Percentiles rank a stretch among this genome's conserved stretches.
phyloP scores from a whole-genome alignment of 2,797 vertebrate genomes.

The Delichon dasypus region DNA sequence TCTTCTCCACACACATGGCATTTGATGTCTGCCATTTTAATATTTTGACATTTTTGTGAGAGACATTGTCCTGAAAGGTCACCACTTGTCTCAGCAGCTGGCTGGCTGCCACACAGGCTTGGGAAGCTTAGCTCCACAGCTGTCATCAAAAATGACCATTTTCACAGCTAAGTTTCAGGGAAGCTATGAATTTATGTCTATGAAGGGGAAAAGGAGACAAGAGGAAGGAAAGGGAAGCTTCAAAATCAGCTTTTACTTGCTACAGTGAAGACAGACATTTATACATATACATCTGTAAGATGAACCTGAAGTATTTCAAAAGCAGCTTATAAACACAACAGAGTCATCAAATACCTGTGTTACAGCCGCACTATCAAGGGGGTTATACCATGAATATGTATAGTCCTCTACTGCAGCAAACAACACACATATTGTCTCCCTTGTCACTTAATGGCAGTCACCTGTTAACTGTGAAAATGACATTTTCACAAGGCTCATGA shows the following conservation, averaged over 20 bases:
- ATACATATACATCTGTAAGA: not conserved
- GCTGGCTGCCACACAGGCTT: constrained; percentile 25
- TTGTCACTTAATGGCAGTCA: not conserved
- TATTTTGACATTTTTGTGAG: constrained; percentile 49
- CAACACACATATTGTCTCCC: not conserved
- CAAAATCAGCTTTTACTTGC: not conserved
- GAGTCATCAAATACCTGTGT: not conserved
- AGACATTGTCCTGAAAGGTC: constrained; percentile 52
- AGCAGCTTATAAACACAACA: not conserved
- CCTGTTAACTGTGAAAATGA: not conserved
- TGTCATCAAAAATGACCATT: constrained; percentile 37
- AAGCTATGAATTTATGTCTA: not conserved
- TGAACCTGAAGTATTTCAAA: not conserved
- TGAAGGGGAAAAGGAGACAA: not conserved
- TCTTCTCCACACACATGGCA: not conserved
- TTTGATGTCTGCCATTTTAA: constrained; percentile 45
- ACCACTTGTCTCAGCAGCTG: constrained; percentile 51
- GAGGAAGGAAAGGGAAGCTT: not conserved
- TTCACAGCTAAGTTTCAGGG: not conserved
- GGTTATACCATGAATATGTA: not conserved
- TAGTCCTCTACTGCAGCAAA: not conserved
- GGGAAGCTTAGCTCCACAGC: constrained; percentile 1
- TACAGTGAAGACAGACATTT: not conserved
- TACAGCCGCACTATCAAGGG: not conserved
- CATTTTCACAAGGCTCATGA: not conserved